A percentile compares a stretch with the other conserved stretches of the same genome.
Conservation (phyloP, 1,140 invertebrate genomes). For the Drosophila tropicalis region DNA sequence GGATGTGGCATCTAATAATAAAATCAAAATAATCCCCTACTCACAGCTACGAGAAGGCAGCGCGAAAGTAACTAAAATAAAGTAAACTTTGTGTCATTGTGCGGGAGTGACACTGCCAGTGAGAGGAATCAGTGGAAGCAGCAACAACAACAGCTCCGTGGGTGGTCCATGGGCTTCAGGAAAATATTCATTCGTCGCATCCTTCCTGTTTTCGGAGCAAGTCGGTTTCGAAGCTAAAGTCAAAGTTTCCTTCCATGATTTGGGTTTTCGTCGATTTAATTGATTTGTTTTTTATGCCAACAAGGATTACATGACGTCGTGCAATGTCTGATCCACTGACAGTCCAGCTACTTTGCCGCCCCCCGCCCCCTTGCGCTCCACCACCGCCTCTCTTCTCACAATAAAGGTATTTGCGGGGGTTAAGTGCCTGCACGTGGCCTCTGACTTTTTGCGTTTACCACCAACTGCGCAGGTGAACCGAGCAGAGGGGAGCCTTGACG, state of each 20-base stretch:
- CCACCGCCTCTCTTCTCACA: background rate
- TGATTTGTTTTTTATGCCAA: constrained; percentile 83
- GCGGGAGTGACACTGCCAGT: background rate
- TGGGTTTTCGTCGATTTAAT: constrained; percentile 75
- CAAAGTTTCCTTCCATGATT: constrained; percentile 49
- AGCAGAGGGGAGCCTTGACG: constrained; percentile 24
- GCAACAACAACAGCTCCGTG: constrained; percentile 59
- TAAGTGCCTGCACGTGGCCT: constrained; percentile 77
- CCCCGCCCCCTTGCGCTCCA: background rate
- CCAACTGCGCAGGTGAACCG: constrained; percentile 77
- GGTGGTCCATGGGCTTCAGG: constrained; percentile 60
- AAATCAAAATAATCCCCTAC: constrained; percentile 82
- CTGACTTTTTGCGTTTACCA: constrained; percentile 66
- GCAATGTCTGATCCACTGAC: constrained; percentile 29
- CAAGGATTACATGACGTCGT: constrained; percentile 74
- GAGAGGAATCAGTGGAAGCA: constrained; percentile 11
- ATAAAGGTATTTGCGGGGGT: constrained; percentile 25
- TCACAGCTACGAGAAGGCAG: constrained; percentile 52
- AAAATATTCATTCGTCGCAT: constrained; percentile 83
- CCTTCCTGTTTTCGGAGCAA: constrained; percentile 67
- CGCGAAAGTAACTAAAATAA: constrained; percentile 26
- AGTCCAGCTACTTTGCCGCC: background rate
- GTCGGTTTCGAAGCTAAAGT: constrained; percentile 17
- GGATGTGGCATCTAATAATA: constrained; percentile 83
- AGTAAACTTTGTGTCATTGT: constrained; percentile 18